These are phyloP conservation scores for Atethmia centrago DNA, from an alignment of 2,888 invertebrate species.

Conservation along the genomic window DNA sequence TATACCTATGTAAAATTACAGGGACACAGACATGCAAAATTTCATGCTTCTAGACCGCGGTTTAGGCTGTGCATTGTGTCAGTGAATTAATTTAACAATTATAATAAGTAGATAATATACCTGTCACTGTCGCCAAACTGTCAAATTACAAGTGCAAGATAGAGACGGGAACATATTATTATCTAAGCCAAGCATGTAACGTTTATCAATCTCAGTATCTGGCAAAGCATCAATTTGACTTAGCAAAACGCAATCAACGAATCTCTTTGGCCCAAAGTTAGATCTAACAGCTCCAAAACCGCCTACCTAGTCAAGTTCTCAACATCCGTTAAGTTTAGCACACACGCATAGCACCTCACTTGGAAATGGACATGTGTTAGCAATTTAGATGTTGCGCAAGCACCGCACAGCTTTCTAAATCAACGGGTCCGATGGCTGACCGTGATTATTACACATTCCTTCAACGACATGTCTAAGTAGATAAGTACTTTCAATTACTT, in stretches of 20 bases:
- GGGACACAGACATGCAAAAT: neutral
- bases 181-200: neutral
- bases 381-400: constrained; percentile 50
- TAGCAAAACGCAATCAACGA: neutral
- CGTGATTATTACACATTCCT: constrained; percentile 45
- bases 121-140: neutral
- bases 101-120: neutral
- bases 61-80: neutral
- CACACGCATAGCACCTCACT: constrained; percentile 28
- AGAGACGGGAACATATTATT: neutral
- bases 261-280: neutral
- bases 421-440: constrained; percentile 49
- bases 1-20: too few species aligned
- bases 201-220: neutral
- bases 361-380: constrained; percentile 53
- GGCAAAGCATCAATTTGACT: neutral
- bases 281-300: constrained; percentile 6
- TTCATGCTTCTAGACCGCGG: too few species aligned
- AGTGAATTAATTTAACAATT: neutral
- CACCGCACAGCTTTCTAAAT: constrained; percentile 54
- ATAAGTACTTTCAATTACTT: constrained; percentile 33
- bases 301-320: constrained; percentile 22
- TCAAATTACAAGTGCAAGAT: neutral
- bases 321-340: constrained; percentile 19
- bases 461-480: constrained; percentile 35